Evolutionary conservation across 2,113 vertebrate genomes (phyloP).

Genomic region (Grammomys dolichurus): DNA sequence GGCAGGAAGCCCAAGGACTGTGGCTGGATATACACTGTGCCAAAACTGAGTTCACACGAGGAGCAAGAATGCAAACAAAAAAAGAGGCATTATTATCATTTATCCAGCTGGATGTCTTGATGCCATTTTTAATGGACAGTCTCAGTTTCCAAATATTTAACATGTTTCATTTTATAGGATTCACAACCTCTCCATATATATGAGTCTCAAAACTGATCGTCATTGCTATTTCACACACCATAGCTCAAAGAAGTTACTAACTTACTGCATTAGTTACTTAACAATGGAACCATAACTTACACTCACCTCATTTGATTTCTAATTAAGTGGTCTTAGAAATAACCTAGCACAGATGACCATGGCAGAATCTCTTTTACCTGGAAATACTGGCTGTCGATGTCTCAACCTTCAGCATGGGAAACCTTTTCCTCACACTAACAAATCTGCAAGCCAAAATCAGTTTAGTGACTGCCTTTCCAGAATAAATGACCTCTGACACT

Average conservation of each 20-base stretch:
- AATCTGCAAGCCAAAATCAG: conserved; percentile 11
- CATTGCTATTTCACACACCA: conserved; percentile 50
- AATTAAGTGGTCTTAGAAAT: background rate
- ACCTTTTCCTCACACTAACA: background rate
- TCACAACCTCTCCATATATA: conserved; percentile 31
- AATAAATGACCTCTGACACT: conserved; percentile 38
- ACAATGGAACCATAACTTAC: conserved; percentile 34
- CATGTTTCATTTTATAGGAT: conserved; percentile 23
- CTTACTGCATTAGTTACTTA: conserved; percentile 33
- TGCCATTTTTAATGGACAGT: conserved; percentile 55
- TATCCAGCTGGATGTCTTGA: conserved; percentile 36
- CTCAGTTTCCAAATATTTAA: conserved; percentile 43
- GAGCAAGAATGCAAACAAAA: background rate
- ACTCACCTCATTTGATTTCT: conserved; percentile 23
- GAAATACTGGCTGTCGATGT: background rate
- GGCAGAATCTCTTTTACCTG: conserved; percentile 22
- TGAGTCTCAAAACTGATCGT: conserved; percentile 12
- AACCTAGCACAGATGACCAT: background rate
- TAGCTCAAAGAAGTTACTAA: conserved; percentile 48
- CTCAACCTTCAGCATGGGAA: background rate
- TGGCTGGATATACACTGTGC: background rate
- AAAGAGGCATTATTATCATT: conserved; percentile 52
- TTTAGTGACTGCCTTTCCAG: conserved; percentile 6
- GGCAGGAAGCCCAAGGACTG: conserved; percentile 42
- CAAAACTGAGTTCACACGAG: conserved; percentile 33